Conservation (phyloP, 2,113 vertebrate species). For the Actenoides lindsayi region DNA sequence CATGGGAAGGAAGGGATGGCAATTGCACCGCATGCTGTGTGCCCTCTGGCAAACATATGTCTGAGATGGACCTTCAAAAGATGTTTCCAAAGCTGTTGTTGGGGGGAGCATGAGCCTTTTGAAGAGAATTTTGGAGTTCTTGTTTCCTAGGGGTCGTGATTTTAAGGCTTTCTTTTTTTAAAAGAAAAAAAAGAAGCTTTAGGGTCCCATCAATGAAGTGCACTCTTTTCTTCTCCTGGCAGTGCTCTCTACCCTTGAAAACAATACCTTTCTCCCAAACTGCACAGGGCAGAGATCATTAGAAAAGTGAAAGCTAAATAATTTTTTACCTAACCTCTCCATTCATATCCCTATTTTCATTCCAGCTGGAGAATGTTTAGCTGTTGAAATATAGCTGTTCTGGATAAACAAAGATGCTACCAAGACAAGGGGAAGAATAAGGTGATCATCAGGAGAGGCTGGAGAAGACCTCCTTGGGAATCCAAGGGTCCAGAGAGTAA, state of each 20-base stretch:
- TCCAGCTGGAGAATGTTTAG: neutral
- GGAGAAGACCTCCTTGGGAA: neutral
- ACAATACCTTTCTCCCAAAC: neutral
- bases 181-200: neutral
- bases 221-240: neutral
- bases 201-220: neutral
- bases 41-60: neutral
- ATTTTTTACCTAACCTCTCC: neutral
- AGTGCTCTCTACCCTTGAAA: neutral
- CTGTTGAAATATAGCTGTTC: neutral
- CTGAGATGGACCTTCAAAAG: slow-evolving; percentile 10
- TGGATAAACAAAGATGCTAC: neutral
- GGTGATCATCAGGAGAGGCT: neutral
- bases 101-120: neutral
- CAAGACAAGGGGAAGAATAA: neutral
- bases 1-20: slow-evolving; percentile 10
- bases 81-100: neutral
- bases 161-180: neutral
- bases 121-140: neutral
- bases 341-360: neutral
- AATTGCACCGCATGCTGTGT: neutral
- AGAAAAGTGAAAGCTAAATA: neutral
- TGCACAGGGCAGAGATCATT: neutral
- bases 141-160: neutral
- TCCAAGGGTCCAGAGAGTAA: neutral